Conservation (phyloP, 2,113 vertebrate species). For the Gobio gobio region DNA sequence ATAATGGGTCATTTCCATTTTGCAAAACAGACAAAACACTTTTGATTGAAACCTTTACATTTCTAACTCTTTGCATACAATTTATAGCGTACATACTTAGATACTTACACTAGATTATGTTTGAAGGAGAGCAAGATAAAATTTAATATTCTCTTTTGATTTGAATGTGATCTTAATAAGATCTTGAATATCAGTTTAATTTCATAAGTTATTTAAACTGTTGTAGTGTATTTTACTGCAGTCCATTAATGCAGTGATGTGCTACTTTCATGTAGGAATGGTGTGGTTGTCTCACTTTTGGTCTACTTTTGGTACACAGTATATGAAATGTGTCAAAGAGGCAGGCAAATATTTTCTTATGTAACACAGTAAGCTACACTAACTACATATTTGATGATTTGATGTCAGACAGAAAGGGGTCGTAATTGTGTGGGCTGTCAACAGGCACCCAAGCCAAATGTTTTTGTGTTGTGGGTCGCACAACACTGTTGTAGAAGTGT, state of each 20-base stretch:
- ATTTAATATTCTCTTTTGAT: background rate
- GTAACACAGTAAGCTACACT: background rate
- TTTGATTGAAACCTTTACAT: background rate
- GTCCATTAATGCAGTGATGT: background rate
- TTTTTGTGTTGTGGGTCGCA: background rate
- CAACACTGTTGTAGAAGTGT: slow-evolving; percentile 13
- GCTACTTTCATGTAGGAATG: background rate
- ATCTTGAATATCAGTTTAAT: background rate
- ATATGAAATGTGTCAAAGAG: background rate
- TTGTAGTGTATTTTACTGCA: background rate
- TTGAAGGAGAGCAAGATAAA: background rate
- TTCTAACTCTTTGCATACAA: background rate
- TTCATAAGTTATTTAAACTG: background rate
- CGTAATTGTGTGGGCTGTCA: slow-evolving; percentile 21
- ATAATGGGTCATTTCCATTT: no score
- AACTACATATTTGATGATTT: slow-evolving; percentile 18
- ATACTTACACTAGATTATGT: no score
- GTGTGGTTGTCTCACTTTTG: background rate
- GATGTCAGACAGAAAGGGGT: background rate
- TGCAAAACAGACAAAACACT: no score
- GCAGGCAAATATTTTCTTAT: background rate
- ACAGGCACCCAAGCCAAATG: background rate
- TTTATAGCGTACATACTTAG: background rate
- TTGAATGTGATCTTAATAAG: background rate
- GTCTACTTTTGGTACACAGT: background rate